Percentiles rank a stretch among this genome's conserved stretches.
Evolutionary conservation across 2,113 vertebrate genomes (phyloP).

Genomic region (Glaucidium brasilianum): DNA sequence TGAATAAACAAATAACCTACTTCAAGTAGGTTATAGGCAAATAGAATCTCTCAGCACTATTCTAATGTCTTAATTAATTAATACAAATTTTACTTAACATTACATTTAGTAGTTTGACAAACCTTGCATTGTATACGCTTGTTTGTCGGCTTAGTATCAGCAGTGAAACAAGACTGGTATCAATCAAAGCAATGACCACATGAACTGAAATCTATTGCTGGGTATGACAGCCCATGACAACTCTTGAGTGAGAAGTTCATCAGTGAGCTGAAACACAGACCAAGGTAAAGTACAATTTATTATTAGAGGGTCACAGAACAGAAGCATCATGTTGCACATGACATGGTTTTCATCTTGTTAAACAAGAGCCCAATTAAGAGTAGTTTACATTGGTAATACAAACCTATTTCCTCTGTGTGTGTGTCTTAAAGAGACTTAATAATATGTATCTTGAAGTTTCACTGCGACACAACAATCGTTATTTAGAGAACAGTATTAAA

Average conservation of each 20-base stretch:
- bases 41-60: neutral
- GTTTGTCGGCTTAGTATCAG: neutral
- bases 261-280: neutral
- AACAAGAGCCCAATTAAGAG: neutral
- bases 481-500: neutral
- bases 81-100: neutral
- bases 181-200: neutral
- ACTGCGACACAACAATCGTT: neutral
- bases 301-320: neutral
- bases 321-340: neutral
- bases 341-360: neutral
- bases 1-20: neutral
- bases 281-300: neutral
- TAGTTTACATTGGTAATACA: neutral
- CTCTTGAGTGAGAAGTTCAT: neutral
- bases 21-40: neutral
- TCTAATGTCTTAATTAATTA: neutral
- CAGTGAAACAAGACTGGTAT: neutral
- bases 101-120: neutral
- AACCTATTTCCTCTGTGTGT: neutral
- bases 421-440: neutral
- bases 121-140: neutral
- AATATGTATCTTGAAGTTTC: neutral
- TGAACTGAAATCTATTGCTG: neutral
- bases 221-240: neutral